Conservation (phyloP, 2,113 vertebrate species). For the Litocranius walleri region DNA sequence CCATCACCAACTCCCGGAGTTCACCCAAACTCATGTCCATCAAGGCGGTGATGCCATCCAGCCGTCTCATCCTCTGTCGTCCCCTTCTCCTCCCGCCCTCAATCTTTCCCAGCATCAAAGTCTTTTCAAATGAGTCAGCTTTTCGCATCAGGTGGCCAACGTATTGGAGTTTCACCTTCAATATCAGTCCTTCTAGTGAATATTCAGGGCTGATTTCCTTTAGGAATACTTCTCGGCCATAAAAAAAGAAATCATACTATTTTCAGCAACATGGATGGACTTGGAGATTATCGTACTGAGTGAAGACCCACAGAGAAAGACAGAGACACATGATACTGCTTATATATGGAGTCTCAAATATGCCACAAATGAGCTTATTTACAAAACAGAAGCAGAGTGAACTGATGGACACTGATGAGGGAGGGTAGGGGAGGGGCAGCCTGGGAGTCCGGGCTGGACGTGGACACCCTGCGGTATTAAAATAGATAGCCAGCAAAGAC, state of each 20-base stretch:
- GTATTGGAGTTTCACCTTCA: background rate
- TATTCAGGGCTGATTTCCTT: background rate
- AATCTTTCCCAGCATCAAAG: background rate
- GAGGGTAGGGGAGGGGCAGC: background rate
- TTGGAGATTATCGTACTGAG: background rate
- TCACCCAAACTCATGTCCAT: background rate
- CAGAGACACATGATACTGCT: background rate
- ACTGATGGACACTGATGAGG: fast-evolving
- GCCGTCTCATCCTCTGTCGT: background rate
- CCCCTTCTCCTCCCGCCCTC: background rate
- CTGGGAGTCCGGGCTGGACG: background rate
- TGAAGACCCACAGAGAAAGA: background rate
- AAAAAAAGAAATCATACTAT: background rate
- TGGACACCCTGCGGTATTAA: background rate
- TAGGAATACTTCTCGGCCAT: background rate
- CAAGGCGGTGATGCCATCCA: background rate
- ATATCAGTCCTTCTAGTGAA: background rate
- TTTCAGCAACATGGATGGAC: background rate
- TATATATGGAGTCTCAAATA: background rate
- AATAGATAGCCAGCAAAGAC: background rate
- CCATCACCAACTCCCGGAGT: background rate
- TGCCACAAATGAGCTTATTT: background rate
- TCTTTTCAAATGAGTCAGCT: background rate
- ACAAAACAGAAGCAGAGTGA: background rate
- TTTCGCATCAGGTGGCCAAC: background rate